These are phyloP conservation scores for Drosophila kuntzei DNA, from an alignment of 2,888 invertebrate species.

Conservation along the genomic window DNA sequence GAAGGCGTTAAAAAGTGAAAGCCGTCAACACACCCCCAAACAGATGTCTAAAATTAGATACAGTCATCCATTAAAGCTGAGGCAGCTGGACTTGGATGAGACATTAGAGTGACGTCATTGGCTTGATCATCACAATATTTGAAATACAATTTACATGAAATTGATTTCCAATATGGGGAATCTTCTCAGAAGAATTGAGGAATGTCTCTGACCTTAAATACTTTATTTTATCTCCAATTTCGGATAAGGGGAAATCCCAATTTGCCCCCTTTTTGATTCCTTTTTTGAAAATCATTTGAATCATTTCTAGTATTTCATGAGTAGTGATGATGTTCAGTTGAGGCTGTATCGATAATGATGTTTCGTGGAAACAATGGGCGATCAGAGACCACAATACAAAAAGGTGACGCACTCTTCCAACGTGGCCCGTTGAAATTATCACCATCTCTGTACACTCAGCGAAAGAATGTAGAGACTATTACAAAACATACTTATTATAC, in stretches of 20 bases:
- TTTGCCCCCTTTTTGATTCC: neutral
- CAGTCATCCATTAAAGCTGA: conserved; percentile 35
- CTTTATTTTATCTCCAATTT: neutral
- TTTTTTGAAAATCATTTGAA: neutral
- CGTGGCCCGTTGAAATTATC: conserved; percentile 17
- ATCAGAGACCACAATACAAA: conserved; percentile 14
- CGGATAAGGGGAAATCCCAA: neutral
- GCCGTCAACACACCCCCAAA: conserved; percentile 17
- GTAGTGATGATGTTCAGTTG: conserved; percentile 13
- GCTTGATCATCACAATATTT: conserved; percentile 11
- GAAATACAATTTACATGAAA: conserved; percentile 32
- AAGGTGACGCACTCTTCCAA: conserved; percentile 46
- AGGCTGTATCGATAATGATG: conserved; percentile 31
- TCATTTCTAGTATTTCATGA: conserved; percentile 13
- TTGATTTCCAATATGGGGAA: conserved; percentile 12
- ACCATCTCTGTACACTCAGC: conserved; percentile 31
- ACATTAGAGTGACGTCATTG: conserved; percentile 36
- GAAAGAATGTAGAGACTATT: conserved; percentile 1
- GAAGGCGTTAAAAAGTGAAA: conserved; percentile 43
- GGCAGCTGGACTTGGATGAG: neutral
- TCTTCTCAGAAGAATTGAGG: neutral
- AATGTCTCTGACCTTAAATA: conserved; percentile 3
- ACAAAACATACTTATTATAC: neutral
- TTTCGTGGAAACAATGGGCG: conserved; percentile 45
- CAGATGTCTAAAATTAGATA: conserved; percentile 33